These are phyloP conservation scores for Meghimatium bilineatum DNA, from an alignment of 2,888 invertebrate species.

Conservation along the genomic window DNA sequence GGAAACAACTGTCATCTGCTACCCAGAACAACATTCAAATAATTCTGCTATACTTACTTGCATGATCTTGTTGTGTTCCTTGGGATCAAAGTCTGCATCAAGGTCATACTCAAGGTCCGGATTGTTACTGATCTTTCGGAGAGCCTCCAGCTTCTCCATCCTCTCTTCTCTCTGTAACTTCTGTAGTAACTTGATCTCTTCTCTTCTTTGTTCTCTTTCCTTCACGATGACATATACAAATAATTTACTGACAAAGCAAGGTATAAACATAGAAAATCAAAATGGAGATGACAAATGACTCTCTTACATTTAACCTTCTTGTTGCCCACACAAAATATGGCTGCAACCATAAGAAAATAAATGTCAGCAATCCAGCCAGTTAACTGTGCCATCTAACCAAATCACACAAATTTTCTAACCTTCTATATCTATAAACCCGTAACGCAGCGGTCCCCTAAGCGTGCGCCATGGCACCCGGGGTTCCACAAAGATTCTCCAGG, in stretches of 20 bases:
- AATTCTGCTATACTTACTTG: constrained; percentile 60
- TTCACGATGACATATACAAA: constrained; percentile 46
- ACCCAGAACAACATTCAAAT: no score
- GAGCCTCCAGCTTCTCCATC: constrained; percentile 88
- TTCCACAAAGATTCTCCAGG: no score
- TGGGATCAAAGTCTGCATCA: constrained; percentile 88
- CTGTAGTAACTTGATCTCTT: constrained; percentile 91
- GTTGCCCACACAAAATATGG: no score
- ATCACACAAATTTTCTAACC: no score
- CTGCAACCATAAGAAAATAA: no score
- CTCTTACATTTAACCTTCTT: background rate
- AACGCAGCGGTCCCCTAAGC: no score
- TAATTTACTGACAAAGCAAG: background rate
- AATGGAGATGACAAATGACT: background rate
- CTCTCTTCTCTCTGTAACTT: constrained; percentile 93
- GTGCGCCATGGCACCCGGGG: no score
- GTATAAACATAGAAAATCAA: background rate
- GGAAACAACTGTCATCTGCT: no score
- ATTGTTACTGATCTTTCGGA: constrained; percentile 93
- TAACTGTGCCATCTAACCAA: no score
- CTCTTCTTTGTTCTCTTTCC: constrained; percentile 85
- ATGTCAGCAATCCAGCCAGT: no score
- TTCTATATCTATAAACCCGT: no score
- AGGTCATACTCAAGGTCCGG: constrained; percentile 86
- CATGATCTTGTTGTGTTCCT: constrained; percentile 91